Evolutionary conservation across 2,797 vertebrate genomes (phyloP), one percentile per base, ranked within the genome.

Genomic region (Acanthopagrus latus): DNA sequence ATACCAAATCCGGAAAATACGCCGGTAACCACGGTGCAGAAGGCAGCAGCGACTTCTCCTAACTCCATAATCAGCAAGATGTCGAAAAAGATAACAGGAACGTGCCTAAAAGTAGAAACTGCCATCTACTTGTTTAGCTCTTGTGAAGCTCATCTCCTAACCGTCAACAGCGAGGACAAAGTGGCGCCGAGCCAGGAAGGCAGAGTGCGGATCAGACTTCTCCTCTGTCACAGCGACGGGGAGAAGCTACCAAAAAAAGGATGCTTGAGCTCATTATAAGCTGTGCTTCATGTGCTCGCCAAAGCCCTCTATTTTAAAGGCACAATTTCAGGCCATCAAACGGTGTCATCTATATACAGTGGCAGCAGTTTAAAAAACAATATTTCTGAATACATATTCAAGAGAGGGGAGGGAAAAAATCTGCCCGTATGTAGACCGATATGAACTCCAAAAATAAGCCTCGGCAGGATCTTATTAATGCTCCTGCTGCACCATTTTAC

Each of bases 41-140:
- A 47, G 13, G 20, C 51, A 69, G 51, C 69, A 55, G 68, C 33
- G 7, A 33, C 29, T 56, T 79, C 64, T 58, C 18, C 25, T 52
- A 47, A 69, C 70, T 41, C 25, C 55, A 55, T 48, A 63, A 76
- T 78, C 82, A 73, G 60, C 1, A 56, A 69, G 62, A 73, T 41
- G 62, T n/a, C 80, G 65, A 27, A 75, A 81, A 74, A 65, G 72
- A 86, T 69, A 81, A 86, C 74, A 78, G 56, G 25, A 80, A 55
- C 17, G 13, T 62, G 59, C 51, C 70, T 71, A 62, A 80, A 87
- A 86, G 78, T 75, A 68, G 57, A 85, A 83, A 70, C 75, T 54
- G 69, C 43, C 64, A 64, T 80, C 56, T 75, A 66, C 55, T 73
- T 59, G 58, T 76, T 74, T 50, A 64, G 67, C 63, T 51, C 62